Base-by-base conservation (phyloP, 2,797 vertebrate genomes). In the Danio choprae region DNA sequence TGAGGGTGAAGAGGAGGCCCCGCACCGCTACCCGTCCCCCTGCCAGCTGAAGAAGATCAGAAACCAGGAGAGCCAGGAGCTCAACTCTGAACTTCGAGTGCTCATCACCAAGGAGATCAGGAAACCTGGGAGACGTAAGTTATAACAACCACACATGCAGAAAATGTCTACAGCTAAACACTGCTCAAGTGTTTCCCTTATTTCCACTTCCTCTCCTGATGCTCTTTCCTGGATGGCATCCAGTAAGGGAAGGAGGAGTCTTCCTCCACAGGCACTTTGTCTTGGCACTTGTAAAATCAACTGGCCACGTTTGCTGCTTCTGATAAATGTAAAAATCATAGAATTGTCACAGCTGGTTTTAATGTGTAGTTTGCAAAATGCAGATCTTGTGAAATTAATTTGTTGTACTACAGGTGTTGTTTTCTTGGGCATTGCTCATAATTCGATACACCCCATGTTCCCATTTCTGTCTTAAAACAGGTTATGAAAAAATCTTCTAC, bases 21-120 rank as follows among this genome's bases (percentile, higher is more conserved):
- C 83, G 58, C 79, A 75, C 10, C 92, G 87, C 62, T 87, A 91
- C 74, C 94, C 95, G 87, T 93, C 95, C 1, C 92, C 95, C 0
- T 86, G 78, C 8, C 93, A 94, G 63, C 94, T 95, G 82, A 98
- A 95, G 91, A 95, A 94, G 81, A 0, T 94, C 82, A 90, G 93
- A 62, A 93, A 94, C 70, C 93, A 89, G n/a, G 95, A 96, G 89
- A 95, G 94, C 65, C 90, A 93, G 1, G 95, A 96, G 89, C 93
- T 97, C 87, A 99, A 99, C 90, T 94, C 91, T 43, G 96, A 98
- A 84, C 92, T 98, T 76, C 90, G 93, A 91, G 90, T 93, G 80
- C 95, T 97, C 89, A 98, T 99, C 87, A 95, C 94, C 91, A 97
- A 94, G 91, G 97, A 99, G 89, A 99, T 99, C 81, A 91, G 97